Percentiles rank a stretch among this genome's conserved stretches.
phyloP scores from a whole-genome alignment of 2,797 vertebrate species.

The Chiroxiphia lanceolata region DNA sequence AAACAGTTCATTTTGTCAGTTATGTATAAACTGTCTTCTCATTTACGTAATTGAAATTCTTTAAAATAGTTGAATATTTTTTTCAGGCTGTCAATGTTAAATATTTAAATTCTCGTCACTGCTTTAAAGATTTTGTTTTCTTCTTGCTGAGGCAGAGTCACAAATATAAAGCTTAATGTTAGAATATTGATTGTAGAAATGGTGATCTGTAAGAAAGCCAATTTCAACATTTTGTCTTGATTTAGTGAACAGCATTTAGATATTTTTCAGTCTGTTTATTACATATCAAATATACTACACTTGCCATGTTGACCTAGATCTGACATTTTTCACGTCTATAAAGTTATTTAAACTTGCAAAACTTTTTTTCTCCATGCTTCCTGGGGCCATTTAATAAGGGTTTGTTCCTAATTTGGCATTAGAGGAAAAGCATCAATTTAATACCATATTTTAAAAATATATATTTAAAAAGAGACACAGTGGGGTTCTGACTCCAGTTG shows the following conservation, averaged over 20 bases:
- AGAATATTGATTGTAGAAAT: background rate
- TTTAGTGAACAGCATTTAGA: background rate
- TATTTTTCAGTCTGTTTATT: background rate
- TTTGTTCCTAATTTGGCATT: background rate
- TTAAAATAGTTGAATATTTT: background rate
- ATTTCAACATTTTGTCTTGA: background rate
- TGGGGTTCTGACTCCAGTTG: background rate
- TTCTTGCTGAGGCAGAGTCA: background rate
- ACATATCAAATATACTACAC: background rate
- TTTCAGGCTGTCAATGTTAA: background rate
- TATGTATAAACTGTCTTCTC: background rate
- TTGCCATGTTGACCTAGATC: background rate
- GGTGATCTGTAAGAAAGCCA: background rate
- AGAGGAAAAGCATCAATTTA: background rate
- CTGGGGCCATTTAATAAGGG: background rate
- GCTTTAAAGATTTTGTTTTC: conserved; percentile 2
- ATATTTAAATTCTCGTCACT: background rate
- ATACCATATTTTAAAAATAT: background rate
- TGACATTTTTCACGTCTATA: background rate
- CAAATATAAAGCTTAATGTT: background rate
- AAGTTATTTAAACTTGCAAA: background rate
- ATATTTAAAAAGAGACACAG: background rate
- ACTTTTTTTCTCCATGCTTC: background rate
- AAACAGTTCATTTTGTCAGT: background rate
- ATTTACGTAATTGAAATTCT: background rate